Evolutionary conservation across 2,113 vertebrate genomes (phyloP), one percentile per base, ranked within the genome.

Genomic region (Neolamprologus sp.): DNA sequence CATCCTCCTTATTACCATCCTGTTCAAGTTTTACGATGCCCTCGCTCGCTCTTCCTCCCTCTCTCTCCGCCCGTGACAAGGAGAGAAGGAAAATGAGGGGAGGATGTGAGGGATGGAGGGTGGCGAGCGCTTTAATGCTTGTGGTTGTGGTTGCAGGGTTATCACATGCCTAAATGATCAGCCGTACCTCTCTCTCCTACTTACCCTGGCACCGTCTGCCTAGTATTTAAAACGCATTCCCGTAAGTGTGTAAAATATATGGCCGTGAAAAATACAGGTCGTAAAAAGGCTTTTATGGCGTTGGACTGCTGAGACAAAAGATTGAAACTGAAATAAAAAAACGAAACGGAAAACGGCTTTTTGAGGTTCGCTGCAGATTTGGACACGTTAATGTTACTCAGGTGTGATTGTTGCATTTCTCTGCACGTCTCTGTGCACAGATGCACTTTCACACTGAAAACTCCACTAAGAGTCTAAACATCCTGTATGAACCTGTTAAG

Each of bases 1-100:
- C 92, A 94, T 95, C 92, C 92, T 92, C 85, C 92, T 94, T 94
- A 95, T 94, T 94, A 90, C 92, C 89, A 90, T 91, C 91, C 89
- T 57, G 82, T 80, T 78, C 81, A 68, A 86, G 85, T 87, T 91
- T 93, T 91, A 93, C 75, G 55, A 88, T 9, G 53, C 80, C n/a
- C 83, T 82, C 90, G 90, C 86, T 82, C 71, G 26, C 37, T 47
- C 37, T 80, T 42, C 30, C 17, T 37, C 47, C 73, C 88, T 83
- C 71, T 63, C 83, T 65, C 37, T 45, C 60, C 45, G 58, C n/a
- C 85, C 17, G 17, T 91, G 87, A 90, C 85, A 68, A 92, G 87
- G 60, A 65, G 85, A 80, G 90, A 63, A 91, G 93, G 91, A 83
- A 91, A 90, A 92, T 93, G 92, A 87, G 86, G 47, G 84, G 55